Conservation (phyloP, 2,113 vertebrate species). For the Copsychus sechellarum region DNA sequence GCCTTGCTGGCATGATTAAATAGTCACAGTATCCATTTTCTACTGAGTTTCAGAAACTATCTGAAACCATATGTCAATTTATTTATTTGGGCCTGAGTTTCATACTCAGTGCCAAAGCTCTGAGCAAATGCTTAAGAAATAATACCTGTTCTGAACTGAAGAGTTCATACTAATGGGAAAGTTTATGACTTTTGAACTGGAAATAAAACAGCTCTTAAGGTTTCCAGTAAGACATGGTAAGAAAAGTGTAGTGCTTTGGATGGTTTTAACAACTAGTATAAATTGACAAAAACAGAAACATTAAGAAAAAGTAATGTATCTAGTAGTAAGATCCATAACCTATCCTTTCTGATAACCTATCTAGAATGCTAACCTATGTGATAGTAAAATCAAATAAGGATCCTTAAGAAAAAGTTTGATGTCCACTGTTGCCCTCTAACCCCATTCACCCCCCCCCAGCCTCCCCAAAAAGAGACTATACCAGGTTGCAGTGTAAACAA, state of each 20-base stretch:
- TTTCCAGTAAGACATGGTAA: background rate
- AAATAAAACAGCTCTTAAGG: background rate
- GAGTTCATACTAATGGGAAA: background rate
- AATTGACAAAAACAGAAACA: background rate
- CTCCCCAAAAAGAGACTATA: background rate
- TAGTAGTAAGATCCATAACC: background rate
- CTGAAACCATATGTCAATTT: background rate
- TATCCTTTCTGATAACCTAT: background rate
- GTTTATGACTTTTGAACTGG: background rate
- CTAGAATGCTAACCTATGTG: background rate
- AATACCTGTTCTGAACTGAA: background rate
- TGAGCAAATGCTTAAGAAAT: background rate
- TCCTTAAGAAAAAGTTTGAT: background rate
- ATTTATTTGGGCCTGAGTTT: background rate
- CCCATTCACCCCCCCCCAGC: background rate
- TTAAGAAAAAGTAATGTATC: background rate
- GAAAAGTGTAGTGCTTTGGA: background rate
- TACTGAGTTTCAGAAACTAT: background rate
- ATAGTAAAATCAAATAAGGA: background rate
- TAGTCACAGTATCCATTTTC: background rate
- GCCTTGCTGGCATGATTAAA: background rate
- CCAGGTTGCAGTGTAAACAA: background rate
- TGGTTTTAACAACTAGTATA: background rate
- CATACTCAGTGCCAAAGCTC: background rate
- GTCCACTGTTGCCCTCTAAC: background rate